These are phyloP conservation scores for Taenaris catops DNA, from an alignment of 2,888 invertebrate genomes.

Conservation along the genomic window DNA sequence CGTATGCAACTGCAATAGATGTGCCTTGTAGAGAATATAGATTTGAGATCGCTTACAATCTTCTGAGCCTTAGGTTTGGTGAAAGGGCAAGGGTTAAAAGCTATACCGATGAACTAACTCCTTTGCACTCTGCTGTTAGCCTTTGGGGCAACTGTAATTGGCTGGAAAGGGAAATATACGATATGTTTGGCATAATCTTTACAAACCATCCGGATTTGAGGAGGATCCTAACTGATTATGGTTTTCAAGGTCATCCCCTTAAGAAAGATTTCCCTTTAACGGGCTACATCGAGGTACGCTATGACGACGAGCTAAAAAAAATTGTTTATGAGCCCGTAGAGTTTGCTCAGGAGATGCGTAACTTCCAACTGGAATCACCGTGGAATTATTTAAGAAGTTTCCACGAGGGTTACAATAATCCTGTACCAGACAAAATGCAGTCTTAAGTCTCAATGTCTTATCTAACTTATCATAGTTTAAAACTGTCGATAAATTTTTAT, in stretches of 20 bases:
- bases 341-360: conserved; percentile 52
- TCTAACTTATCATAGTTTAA: too few species aligned
- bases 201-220: conserved; percentile 65
- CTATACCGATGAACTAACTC: conserved; percentile 65
- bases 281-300: conserved; percentile 63
- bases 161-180: conserved; percentile 62
- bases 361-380: conserved; percentile 49
- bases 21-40: conserved; percentile 56
- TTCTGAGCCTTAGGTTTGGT: conserved; percentile 49
- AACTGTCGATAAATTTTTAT: too few species aligned
- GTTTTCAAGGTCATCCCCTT: conserved; percentile 63
- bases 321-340: conserved; percentile 66
- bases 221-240: conserved; percentile 64
- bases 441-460: too few species aligned
- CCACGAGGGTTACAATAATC: conserved; percentile 47
- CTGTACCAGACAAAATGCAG: conserved; percentile 23
- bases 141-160: conserved; percentile 45
- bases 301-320: conserved; percentile 66
- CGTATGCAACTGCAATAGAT: conserved; percentile 53
- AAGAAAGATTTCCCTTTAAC: conserved; percentile 64
- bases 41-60: conserved; percentile 56
- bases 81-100: conserved; percentile 51
- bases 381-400: conserved; percentile 61
- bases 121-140: conserved; percentile 46
- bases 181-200: conserved; percentile 64